These are phyloP conservation scores for Neelides folsomi DNA, from an alignment of 2,888 invertebrate genomes.

Conservation along the genomic window DNA sequence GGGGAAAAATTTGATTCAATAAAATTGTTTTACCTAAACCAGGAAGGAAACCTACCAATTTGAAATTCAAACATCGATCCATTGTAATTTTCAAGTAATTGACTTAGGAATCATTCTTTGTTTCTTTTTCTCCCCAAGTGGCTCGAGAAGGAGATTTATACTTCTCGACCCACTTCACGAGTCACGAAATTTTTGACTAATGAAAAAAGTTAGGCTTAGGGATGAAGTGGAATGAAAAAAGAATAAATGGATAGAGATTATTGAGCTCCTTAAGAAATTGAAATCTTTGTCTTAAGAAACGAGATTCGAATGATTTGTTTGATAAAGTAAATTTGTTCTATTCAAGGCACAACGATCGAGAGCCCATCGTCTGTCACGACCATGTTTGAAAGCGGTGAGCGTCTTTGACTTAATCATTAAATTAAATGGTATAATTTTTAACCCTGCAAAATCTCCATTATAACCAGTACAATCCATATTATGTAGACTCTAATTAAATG, in stretches of 20 bases:
- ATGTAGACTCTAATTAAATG: too few relatives aligned
- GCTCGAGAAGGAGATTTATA: constrained; percentile 21
- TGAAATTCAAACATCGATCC: background rate
- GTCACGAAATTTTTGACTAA: too few relatives aligned
- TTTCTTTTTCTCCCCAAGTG: constrained; percentile 30
- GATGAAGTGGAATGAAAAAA: too few relatives aligned
- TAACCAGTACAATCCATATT: too few relatives aligned
- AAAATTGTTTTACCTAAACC: constrained; percentile 1
- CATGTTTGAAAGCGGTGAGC: constrained; percentile 24
- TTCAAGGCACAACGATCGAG: constrained; percentile 28
- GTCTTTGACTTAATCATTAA: too few relatives aligned
- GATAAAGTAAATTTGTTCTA: background rate
- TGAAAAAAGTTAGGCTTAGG: too few relatives aligned
- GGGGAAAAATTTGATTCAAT: background rate
- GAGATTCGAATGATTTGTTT: background rate
- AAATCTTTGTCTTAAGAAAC: background rate
- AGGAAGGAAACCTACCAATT: background rate
- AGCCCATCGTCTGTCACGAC: constrained; percentile 24
- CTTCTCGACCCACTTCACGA: too few relatives aligned
- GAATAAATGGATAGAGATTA: too few relatives aligned
- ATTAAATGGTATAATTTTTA: too few relatives aligned
- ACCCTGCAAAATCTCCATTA: too few relatives aligned
- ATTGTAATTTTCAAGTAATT: background rate
- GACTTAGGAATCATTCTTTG: background rate
- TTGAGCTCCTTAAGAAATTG: too few relatives aligned